Conservation (phyloP, 35 echinoderm and acorn worm genomes). For the Apostichopus californicus region DNA sequence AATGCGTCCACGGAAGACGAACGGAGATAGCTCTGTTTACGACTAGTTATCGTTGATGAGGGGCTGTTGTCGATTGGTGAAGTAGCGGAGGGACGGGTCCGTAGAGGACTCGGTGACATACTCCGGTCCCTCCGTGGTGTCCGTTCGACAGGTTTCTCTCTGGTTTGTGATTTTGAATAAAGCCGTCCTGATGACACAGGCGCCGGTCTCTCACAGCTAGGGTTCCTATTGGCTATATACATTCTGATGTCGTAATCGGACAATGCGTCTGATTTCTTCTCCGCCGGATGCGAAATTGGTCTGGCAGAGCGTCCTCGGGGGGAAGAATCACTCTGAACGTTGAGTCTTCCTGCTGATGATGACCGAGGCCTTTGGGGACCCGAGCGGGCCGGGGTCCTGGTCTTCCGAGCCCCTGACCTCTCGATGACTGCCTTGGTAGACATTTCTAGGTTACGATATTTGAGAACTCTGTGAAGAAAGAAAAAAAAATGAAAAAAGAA, state of each 20-base stretch:
- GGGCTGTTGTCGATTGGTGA: slow-evolving; percentile 14
- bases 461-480: not conserved
- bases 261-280: not conserved
- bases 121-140: slow-evolving; percentile 37
- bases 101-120: slow-evolving; percentile 31
- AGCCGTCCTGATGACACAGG: not conserved
- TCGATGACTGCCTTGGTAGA: slow-evolving; percentile 41
- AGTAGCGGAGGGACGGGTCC: not conserved
- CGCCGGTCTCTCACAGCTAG: slow-evolving; percentile 18
- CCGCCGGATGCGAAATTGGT: slow-evolving; percentile 15
- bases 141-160: not conserved
- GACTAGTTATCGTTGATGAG: not conserved
- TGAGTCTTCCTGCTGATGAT: slow-evolving; percentile 12
- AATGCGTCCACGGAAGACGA: slow-evolving; percentile 47
- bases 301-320: not conserved
- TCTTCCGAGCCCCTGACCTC: not conserved
- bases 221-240: slow-evolving; percentile 28
- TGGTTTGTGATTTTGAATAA: slow-evolving; percentile 33
- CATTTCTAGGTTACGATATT: not conserved
- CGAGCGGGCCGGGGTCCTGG: not conserved
- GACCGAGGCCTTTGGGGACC: slow-evolving; percentile 4
- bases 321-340: slow-evolving; percentile 6
- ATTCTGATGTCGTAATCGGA: slow-evolving; percentile 30
- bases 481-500: not conserved
- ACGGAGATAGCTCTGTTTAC: slow-evolving; percentile 1